phyloP scores from a whole-genome alignment of 1,140 invertebrate genomes.

The Drosophila orosa region DNA sequence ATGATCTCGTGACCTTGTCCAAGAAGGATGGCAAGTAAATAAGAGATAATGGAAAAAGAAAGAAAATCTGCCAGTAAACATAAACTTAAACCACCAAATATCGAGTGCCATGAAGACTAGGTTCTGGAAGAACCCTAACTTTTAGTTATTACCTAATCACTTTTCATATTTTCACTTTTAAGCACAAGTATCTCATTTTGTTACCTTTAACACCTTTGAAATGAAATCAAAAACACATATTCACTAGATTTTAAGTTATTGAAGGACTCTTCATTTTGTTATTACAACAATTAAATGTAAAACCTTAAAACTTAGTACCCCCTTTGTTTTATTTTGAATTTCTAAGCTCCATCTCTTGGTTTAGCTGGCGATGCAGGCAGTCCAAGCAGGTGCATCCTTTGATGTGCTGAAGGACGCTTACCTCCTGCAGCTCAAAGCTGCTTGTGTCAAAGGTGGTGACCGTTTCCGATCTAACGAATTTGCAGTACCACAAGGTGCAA shows the following conservation, averaged over 20 bases:
- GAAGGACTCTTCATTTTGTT: conserved; percentile 2
- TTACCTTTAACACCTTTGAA: neutral
- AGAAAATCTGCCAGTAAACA: neutral
- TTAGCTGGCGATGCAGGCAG: conserved; percentile 56
- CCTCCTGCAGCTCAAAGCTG: conserved; percentile 53
- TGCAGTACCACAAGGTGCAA: conserved; percentile 55
- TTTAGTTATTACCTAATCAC: neutral
- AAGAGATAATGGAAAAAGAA: neutral
- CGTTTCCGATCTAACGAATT: conserved; percentile 41
- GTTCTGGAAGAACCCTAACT: neutral
- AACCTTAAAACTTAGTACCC: neutral
- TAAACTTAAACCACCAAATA: neutral
- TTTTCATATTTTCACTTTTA: neutral
- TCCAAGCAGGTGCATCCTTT: conserved; percentile 50
- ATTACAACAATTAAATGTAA: conserved; percentile 16
- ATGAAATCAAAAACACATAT: neutral
- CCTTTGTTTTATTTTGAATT: conserved; percentile 4
- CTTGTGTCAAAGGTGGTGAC: conserved; percentile 43
- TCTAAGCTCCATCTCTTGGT: conserved; percentile 43
- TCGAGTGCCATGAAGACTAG: conserved; percentile 2
- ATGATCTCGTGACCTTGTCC: conserved; percentile 42
- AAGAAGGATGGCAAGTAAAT: conserved; percentile 18
- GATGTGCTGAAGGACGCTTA: conserved; percentile 46
- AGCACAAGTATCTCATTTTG: neutral
- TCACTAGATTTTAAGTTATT: conserved; percentile 1